Conservation (phyloP, 2,113 vertebrate genomes). For the Rhinopithecus roxellana region DNA sequence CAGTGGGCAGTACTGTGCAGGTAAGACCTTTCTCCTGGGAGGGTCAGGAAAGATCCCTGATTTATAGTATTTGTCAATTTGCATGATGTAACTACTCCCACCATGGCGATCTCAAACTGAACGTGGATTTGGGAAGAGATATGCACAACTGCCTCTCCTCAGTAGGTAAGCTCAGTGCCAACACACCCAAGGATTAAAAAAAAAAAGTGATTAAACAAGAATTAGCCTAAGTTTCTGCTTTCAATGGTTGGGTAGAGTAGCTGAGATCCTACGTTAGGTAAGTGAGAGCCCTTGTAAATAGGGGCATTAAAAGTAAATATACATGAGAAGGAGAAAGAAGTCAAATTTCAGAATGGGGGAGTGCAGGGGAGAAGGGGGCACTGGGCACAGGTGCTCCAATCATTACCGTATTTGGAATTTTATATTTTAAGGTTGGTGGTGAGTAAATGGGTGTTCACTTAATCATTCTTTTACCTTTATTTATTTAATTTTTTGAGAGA, state of each 20-base stretch:
- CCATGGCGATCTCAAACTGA: neutral
- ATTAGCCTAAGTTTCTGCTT: neutral
- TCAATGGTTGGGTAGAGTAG: neutral
- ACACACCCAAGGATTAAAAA: neutral
- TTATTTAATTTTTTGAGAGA: too few species aligned
- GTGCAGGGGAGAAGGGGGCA: neutral
- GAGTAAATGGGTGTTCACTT: neutral
- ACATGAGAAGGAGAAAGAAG: neutral
- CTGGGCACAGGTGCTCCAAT: neutral
- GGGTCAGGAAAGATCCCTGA: neutral
- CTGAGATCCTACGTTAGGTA: neutral
- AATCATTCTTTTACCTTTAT: neutral
- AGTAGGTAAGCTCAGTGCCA: fast-evolving
- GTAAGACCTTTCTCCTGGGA: neutral
- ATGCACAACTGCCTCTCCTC: too few species aligned
- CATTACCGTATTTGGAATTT: neutral
- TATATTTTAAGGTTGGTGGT: neutral
- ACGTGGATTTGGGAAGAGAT: neutral
- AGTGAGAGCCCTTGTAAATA: neutral
- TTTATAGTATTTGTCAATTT: neutral
- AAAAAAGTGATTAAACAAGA: neutral
- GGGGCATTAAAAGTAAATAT: neutral
- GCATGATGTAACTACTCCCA: neutral
- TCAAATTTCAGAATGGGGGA: neutral
- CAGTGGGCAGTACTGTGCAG: neutral